A percentile compares a stretch with the other conserved stretches of the same genome.
Conservation (phyloP, 2,888 invertebrate species). For the Trachelus troglodyta region DNA sequence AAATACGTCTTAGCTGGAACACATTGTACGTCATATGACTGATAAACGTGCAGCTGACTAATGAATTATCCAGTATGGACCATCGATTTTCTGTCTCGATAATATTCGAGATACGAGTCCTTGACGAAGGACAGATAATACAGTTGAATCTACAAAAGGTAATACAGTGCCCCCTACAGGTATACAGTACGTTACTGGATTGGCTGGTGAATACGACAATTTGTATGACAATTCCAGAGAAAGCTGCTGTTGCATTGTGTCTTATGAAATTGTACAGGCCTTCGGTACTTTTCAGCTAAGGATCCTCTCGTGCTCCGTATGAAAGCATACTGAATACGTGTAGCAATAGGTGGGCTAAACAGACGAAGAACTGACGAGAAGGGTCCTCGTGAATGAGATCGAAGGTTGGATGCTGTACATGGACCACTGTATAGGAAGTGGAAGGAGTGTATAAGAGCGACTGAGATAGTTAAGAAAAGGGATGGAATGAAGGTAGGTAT, state of each 20-base stretch:
- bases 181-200: not conserved
- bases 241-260: not conserved
- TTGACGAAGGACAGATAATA: not conserved
- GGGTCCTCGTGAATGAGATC: not conserved
- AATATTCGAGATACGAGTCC: not conserved
- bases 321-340: not conserved
- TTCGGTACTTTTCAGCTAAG: not conserved
- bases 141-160: not conserved
- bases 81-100: slow-evolving; percentile 3
- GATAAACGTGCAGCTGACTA: not conserved
- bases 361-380: not conserved
- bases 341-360: not conserved
- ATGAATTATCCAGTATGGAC: not conserved
- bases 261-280: not conserved
- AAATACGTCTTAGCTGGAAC: not conserved
- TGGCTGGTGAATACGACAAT: slow-evolving; percentile 49
- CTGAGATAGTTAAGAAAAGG: not conserved
- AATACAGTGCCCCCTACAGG: not conserved
- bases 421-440: not conserved
- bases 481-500: not conserved
- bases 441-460: not conserved
- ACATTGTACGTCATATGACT: not conserved
- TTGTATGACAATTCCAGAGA: slow-evolving; percentile 56
- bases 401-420: not conserved
- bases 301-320: not conserved